phyloP scores from a whole-genome alignment of 2,888 invertebrate genomes.

The Sepioteuthis lessoniana region DNA sequence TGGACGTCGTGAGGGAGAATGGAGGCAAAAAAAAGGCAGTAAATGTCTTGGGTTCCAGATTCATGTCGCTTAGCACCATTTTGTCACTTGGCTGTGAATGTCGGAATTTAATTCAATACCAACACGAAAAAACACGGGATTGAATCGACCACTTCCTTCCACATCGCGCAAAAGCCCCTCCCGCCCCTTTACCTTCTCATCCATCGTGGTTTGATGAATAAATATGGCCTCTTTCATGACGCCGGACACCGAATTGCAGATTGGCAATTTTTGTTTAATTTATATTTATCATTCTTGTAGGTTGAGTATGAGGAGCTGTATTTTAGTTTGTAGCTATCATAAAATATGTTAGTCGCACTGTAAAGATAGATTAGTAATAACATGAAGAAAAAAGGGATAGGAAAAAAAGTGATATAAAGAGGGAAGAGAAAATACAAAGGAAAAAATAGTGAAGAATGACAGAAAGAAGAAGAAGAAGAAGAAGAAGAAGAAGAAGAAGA shows the following conservation, averaged over 20 bases:
- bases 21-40: too few species aligned
- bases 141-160: background rate
- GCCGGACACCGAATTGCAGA: background rate
- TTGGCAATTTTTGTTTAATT: background rate
- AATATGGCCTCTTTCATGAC: background rate
- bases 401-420: background rate
- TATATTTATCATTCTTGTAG: background rate
- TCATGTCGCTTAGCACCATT: background rate
- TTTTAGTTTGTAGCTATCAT: background rate
- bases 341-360: background rate
- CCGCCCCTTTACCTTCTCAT: background rate
- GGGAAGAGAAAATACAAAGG: background rate
- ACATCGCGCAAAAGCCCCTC: background rate
- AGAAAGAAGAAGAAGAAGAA: too few species aligned
- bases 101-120: background rate
- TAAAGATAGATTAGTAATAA: background rate
- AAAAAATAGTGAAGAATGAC: background rate
- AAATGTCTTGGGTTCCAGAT: background rate
- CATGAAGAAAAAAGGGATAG: background rate
- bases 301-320: background rate
- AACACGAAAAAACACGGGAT: background rate
- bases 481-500: too few species aligned
- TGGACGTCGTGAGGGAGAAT: background rate
- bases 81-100: background rate
- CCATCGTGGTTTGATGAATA: background rate